Base-by-base conservation (phyloP, 64 coral and sea anemone species). In the Pachyseris speciosa region DNA sequence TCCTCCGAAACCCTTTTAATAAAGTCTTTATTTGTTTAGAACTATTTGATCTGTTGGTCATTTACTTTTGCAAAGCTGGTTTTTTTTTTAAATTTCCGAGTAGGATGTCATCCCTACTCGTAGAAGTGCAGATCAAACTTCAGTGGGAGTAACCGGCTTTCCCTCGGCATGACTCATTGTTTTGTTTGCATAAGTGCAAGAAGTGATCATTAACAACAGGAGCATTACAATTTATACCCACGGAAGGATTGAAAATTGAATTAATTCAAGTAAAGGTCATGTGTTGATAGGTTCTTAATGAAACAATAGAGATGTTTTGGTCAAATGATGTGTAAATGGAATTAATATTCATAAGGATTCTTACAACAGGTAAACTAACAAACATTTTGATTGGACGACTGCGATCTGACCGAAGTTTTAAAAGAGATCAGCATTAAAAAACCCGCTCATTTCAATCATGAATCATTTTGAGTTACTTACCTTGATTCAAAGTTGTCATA, bases 1-100 rank as follows among this genome's bases (percentile, higher is more conserved):
- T 20, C 63, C 63, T 66, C 7, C 25, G 27, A 66, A 66, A 66
- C 63, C 63, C 63, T 30, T 0, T 66, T 26, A 66, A 66, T 25
- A 30, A 66, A 66, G 63, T 66, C 27, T 66, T 66, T 66, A 66
- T 66, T 66, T 66, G 63, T 66, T 66, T 27, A 26, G 63, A 66
- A 66, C 43, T 45, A 30, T 66, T 66, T 30, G 27, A 26, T 66
- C 2, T 66, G 63, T 66, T 66, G 63, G 63, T 66, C 63, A 66
- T 66, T 66, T 4, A 27, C 63, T 66, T 66, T 66, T 66, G 63
- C 27, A 66, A 66, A 66, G 63, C 28, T 25, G 63, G 63, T 66
- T 4, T 9, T 25, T 66, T 25, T 25, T 66, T 66, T 66, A 27
- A 27, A 25, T 27, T 66, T 66, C 8, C 28, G 2, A 66, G 25